Base-by-base conservation (phyloP, 2,888 invertebrate species). In the Habrosyne pyritoides region DNA sequence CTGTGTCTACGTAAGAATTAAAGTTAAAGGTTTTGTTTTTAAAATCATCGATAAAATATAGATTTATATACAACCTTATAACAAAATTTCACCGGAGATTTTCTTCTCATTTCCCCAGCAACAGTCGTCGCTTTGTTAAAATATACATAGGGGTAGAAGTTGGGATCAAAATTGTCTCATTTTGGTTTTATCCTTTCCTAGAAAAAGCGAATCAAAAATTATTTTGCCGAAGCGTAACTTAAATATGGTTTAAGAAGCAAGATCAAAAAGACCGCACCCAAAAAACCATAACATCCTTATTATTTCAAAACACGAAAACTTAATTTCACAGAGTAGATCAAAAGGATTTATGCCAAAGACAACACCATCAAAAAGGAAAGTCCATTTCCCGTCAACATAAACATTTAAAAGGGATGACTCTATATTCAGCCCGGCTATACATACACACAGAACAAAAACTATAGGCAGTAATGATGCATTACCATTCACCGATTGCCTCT, bases 401-500 rank as follows among this genome's bases (percentile, higher is more conserved):
- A 50, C 50, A 28, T 50, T 28, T 50, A 30, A 50, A 50, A 50
- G 50, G 28, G 2, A 26, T 30, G 21, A 21, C 49, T 49, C 26
- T 50, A 24, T 12, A 24, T 24, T 47, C 47, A 50, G 28, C 18
- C 21, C 10, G 26, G 12, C 14, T 50, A 50, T 28, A 28, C 50
- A 50, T 28, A 28, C 50, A 50, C 50, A 50, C 26, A 28, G 18
- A 18, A 42, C 18, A 42, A 18, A 1, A 6, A 18, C 8, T 42
- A 42, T 42, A 42, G 50, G 2, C 28, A 28, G 50, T 59, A 63
- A 63, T 71, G 69, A 74, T 71, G 69, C 67, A 73, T 70, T 63
- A 68, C 65, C 73, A 74, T 80, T 74, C 76, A 70, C 67, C 69
- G 76, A 84, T 83, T 77, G 81, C 68, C 78, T 74, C 83, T 78